Percentiles rank a stretch among this genome's conserved stretches.
Evolutionary conservation across 2,797 vertebrate genomes (phyloP).

Genomic region (Xiphorhynchus erythropygius): DNA sequence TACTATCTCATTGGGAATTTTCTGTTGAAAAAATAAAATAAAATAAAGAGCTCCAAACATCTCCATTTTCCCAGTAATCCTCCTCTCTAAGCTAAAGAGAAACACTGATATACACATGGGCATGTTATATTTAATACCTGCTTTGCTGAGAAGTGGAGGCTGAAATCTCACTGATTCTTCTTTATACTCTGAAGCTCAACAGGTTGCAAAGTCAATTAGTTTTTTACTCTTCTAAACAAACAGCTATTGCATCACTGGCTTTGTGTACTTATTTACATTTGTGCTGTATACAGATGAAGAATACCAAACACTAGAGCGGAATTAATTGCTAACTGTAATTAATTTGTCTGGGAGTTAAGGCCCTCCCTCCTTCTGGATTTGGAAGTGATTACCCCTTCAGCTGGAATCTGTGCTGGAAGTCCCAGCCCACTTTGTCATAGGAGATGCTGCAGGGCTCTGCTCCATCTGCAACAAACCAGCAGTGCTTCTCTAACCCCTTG

Average conservation of each 20-base stretch:
- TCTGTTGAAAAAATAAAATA: background rate
- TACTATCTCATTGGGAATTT: background rate
- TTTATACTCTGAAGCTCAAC: background rate
- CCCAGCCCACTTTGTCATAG: too few relatives aligned
- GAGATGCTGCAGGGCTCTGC: background rate
- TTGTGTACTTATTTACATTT: background rate
- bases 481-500: background rate
- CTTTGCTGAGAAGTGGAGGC: background rate
- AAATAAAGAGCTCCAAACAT: background rate
- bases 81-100: background rate
- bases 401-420: background rate
- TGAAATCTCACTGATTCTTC: background rate
- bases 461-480: background rate
- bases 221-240: background rate
- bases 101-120: background rate
- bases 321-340: background rate
- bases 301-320: background rate
- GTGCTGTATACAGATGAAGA: background rate
- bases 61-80: background rate
- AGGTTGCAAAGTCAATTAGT: background rate
- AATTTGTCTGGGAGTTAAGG: background rate
- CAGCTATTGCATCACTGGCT: background rate
- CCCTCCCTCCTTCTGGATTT: rapidly evolving
- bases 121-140: background rate
- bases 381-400: background rate